phyloP scores from a whole-genome alignment of 2,797 vertebrate species.

The Euphonia xanthogaster region DNA sequence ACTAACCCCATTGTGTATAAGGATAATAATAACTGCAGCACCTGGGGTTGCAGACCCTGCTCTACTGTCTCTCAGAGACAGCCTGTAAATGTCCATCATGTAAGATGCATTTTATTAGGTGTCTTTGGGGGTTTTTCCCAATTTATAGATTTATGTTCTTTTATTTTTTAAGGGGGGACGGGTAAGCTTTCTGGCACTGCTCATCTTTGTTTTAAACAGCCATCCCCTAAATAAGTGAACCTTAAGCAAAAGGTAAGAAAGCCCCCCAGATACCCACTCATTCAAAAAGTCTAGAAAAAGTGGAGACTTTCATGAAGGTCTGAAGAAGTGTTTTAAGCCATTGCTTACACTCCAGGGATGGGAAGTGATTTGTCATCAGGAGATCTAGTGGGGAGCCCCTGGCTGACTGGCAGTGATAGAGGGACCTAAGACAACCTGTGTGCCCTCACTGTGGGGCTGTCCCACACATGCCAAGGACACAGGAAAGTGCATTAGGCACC shows the following conservation, averaged over 20 bases:
- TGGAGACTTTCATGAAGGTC: neutral
- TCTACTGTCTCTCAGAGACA: neutral
- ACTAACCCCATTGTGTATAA: neutral
- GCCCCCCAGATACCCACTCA: neutral
- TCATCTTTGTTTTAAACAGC: neutral
- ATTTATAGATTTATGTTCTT: neutral
- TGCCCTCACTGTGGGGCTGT: neutral
- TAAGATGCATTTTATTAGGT: neutral
- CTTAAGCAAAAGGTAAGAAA: neutral
- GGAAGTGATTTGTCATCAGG: neutral
- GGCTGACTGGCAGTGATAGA: neutral
- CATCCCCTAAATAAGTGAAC: neutral
- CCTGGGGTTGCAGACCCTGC: neutral
- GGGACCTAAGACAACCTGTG: too few species aligned
- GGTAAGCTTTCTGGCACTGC: neutral
- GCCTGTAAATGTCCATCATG: neutral
- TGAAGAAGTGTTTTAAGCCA: neutral
- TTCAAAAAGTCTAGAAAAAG: neutral
- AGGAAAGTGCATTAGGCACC: neutral
- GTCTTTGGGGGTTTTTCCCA: neutral
- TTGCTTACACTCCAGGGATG: neutral
- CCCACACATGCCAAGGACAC: neutral
- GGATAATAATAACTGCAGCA: neutral
- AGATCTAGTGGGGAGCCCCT: neutral
- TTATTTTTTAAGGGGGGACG: neutral